Percentiles rank a stretch among this genome's conserved stretches.
Conservation (phyloP, 2,797 vertebrate species). For the Myotis planiceps region DNA sequence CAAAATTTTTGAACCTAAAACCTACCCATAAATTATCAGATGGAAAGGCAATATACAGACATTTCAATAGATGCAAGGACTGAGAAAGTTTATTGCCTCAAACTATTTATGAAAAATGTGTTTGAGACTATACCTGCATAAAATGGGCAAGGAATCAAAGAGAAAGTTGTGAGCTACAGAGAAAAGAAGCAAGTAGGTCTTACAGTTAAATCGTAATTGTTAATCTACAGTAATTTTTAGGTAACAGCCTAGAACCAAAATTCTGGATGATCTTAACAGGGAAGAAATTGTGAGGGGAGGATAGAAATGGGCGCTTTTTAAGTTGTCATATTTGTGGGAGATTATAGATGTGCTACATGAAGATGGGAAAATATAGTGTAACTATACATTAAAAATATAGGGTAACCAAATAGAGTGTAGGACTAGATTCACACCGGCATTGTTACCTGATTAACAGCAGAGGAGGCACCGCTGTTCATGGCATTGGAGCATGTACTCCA, state of each 20-base stretch:
- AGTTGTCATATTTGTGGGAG: neutral
- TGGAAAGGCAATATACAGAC: neutral
- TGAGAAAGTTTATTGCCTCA: neutral
- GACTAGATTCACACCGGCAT: neutral
- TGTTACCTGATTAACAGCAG: neutral
- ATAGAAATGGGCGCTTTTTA: neutral
- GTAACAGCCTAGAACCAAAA: neutral
- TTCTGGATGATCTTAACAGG: neutral
- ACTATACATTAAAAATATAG: neutral
- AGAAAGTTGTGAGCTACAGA: neutral
- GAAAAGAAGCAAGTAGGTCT: neutral
- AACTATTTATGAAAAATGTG: neutral
- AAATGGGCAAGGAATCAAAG: neutral
- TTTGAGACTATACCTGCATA: neutral
- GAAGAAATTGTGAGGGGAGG: neutral
- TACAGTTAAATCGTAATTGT: neutral
- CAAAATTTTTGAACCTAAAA: neutral
- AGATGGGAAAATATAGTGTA: neutral
- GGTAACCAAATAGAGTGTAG: neutral
- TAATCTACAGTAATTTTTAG: neutral
- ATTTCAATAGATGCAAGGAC: neutral
- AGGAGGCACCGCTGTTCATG: neutral
- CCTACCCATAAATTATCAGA: neutral
- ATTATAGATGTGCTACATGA: neutral
- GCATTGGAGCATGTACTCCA: neutral